Conservation (phyloP, 2,797 vertebrate species). For the Bufotes viridis region DNA sequence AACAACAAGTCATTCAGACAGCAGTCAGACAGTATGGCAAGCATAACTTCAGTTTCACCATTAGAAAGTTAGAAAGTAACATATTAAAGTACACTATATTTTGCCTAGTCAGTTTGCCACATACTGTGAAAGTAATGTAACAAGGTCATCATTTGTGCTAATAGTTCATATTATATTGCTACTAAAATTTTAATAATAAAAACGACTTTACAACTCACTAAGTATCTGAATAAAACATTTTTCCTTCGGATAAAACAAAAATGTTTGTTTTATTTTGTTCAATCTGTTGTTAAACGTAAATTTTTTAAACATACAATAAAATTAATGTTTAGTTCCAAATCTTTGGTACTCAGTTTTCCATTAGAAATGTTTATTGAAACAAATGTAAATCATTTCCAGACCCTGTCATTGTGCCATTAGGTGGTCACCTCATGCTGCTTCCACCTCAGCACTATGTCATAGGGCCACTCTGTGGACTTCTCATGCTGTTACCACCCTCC, state of each 20-base stretch:
- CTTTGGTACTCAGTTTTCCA: constrained; percentile 11
- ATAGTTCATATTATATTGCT: constrained; percentile 1
- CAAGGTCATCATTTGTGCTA: neutral
- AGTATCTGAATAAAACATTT: constrained; percentile 17
- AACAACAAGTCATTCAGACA: too few species aligned
- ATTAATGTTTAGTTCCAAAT: neutral
- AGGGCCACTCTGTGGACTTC: too few species aligned
- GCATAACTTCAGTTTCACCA: too few species aligned
- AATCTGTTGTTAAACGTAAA: neutral
- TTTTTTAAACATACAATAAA: neutral
- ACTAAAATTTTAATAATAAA: constrained; percentile 20
- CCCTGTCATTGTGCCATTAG: too few species aligned
- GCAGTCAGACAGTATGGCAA: too few species aligned
- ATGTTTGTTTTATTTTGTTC: constrained; percentile 1
- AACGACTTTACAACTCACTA: neutral
- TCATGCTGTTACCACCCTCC: too few species aligned
- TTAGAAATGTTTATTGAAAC: constrained; percentile 45
- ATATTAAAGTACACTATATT: neutral
- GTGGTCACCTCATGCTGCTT: too few species aligned
- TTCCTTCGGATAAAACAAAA: constrained; percentile 9
- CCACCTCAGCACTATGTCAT: too few species aligned
- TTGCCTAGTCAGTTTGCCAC: neutral
- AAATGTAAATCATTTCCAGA: neutral
- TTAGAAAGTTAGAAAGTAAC: too few species aligned
- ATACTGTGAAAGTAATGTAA: constrained; percentile 8